Conservation (phyloP, 2,113 vertebrate species). For the Cisticola juncidis region DNA sequence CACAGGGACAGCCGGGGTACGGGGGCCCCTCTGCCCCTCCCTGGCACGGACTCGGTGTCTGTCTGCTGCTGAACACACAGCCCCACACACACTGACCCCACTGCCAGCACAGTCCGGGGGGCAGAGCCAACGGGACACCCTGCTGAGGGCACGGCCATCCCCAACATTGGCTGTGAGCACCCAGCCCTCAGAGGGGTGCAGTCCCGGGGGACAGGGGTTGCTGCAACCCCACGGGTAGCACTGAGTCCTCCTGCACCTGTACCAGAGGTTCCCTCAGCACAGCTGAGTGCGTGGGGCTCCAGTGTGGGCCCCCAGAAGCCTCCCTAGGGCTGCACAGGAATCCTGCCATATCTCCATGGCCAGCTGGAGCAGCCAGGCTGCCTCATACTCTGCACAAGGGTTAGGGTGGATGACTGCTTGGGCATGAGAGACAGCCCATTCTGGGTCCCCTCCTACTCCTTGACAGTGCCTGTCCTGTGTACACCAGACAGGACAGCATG, state of each 20-base stretch:
- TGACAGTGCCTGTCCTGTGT: background rate
- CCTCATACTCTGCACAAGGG: background rate
- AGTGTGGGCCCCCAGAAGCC: fast-evolving
- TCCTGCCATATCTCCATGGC: fast-evolving
- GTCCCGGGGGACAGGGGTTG: background rate
- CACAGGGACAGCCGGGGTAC: background rate
- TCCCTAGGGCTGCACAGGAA: background rate
- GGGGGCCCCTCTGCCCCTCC: background rate
- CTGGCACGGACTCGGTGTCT: background rate
- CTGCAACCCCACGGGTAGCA: fast-evolving
- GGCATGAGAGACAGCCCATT: fast-evolving
- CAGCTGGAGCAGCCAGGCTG: fast-evolving
- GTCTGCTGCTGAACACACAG: background rate
- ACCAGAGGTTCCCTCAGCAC: background rate
- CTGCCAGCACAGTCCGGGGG: fast-evolving
- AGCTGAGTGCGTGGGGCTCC: fast-evolving
- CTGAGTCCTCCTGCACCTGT: background rate
- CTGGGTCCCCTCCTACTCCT: background rate
- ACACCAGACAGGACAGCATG: background rate
- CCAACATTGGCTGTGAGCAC: background rate
- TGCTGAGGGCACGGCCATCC: fast-evolving
- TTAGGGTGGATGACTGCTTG: fast-evolving
- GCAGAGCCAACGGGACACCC: background rate
- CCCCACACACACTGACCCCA: fast-evolving
- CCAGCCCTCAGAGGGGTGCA: background rate